These are phyloP conservation scores for Melieria crassipennis DNA, from an alignment of 2,888 invertebrate genomes.

Conservation along the genomic window DNA sequence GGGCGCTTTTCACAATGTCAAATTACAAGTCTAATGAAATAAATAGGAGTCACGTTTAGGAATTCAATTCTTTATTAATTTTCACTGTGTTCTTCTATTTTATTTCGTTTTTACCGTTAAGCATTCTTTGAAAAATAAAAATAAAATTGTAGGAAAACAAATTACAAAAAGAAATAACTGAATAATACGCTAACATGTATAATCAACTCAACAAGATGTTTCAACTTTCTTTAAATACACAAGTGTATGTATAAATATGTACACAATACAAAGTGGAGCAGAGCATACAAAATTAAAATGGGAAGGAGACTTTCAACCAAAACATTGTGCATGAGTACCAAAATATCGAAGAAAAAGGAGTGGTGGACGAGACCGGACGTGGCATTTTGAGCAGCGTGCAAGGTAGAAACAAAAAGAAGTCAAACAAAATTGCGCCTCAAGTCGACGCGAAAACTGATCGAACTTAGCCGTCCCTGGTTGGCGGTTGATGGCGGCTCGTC, in stretches of 20 bases:
- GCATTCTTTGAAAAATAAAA: conserved; percentile 12
- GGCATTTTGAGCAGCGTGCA: no score
- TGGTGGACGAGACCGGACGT: neutral
- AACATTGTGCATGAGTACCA: neutral
- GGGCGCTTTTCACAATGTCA: no score
- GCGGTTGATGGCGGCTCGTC: no score
- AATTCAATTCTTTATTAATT: conserved; percentile 3
- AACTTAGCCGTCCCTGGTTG: no score
- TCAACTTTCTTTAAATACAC: conserved; percentile 28
- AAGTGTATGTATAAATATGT: conserved; percentile 37
- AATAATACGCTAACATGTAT: conserved; percentile 27
- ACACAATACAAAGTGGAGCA: conserved; percentile 38
- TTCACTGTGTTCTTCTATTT: neutral
- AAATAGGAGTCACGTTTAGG: neutral
- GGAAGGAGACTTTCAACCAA: neutral
- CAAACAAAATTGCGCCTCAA: no score
- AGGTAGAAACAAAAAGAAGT: no score
- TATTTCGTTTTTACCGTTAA: neutral
- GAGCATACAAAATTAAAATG: conserved; percentile 11
- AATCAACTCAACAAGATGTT: conserved; percentile 33
- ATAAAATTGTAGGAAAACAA: conserved; percentile 28
- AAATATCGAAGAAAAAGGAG: neutral
- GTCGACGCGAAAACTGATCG: no score
- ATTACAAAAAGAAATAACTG: conserved; percentile 32
- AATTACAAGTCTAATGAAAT: no score